These are phyloP conservation scores for Xylota segnis DNA, from an alignment of 2,888 invertebrate genomes.

Conservation along the genomic window DNA sequence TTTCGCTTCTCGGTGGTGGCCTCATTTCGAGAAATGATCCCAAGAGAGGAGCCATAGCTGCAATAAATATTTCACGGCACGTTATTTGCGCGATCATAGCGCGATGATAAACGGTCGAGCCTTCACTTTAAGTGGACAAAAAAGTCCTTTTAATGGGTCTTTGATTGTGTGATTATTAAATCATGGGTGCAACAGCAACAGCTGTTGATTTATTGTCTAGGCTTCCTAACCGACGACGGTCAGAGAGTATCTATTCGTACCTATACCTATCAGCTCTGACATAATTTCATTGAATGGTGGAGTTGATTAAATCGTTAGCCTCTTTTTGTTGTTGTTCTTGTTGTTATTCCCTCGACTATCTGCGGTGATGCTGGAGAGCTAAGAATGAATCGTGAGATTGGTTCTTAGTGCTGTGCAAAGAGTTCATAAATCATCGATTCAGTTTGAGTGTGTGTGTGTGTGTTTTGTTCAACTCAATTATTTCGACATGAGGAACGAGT, in stretches of 20 bases:
- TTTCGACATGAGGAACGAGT: slow-evolving; percentile 60
- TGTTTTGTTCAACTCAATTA: slow-evolving; percentile 53
- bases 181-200: slow-evolving; percentile 52
- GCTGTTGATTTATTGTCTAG: slow-evolving; percentile 56
- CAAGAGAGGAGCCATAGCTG: background rate
- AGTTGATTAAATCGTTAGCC: slow-evolving; percentile 74
- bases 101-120: slow-evolving; percentile 44
- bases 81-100: slow-evolving; percentile 62
- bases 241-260: background rate
- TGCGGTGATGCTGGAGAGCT: slow-evolving; percentile 14
- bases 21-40: slow-evolving; percentile 55
- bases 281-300: slow-evolving; percentile 70
- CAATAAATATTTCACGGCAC: slow-evolving; percentile 66
- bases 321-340: too few species aligned
- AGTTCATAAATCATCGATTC: slow-evolving; percentile 70
- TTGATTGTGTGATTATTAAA: slow-evolving; percentile 73
- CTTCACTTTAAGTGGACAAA: slow-evolving; percentile 55
- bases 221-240: slow-evolving; percentile 19
- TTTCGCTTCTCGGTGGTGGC: slow-evolving; percentile 31
- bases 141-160: slow-evolving; percentile 70
- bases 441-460: slow-evolving; percentile 14
- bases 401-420: slow-evolving; percentile 53
- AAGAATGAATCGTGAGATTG: slow-evolving; percentile 69
- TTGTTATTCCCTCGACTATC: slow-evolving; percentile 11
- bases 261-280: slow-evolving; percentile 54